Conservation (phyloP, 2,113 vertebrate species). For the Melozone crissalis region DNA sequence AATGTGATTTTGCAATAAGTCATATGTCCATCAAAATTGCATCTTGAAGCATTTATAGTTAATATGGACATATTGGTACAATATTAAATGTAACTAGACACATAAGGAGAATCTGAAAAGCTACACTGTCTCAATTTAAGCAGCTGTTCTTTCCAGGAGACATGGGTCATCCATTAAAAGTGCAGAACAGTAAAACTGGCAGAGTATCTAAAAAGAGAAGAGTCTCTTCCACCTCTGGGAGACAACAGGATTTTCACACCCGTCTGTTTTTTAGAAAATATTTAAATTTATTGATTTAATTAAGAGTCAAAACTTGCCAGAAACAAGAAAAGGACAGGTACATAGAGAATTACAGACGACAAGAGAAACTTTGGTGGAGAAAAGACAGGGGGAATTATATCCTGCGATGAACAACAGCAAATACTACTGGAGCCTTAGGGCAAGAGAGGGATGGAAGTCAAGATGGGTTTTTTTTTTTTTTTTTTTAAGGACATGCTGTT, state of each 20-base stretch:
- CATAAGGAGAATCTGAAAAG: neutral
- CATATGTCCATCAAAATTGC: neutral
- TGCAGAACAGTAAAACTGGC: neutral
- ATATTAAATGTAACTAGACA: neutral
- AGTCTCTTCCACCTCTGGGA: neutral
- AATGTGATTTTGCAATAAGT: neutral
- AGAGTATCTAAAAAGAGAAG: neutral
- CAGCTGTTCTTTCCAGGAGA: neutral
- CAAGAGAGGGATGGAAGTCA: neutral
- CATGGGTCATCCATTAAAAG: neutral
- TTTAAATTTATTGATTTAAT: neutral
- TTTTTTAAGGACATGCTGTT: neutral
- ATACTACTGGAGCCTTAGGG: neutral
- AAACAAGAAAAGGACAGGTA: neutral
- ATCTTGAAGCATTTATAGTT: neutral
- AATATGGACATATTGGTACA: neutral
- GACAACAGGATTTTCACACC: neutral
- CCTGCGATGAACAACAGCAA: neutral
- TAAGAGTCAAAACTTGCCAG: neutral
- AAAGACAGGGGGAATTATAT: neutral
- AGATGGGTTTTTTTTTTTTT: too few relatives aligned
- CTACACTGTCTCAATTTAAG: neutral
- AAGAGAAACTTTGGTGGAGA: neutral
- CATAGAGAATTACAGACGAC: neutral
- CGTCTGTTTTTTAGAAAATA: neutral